A percentile compares a stretch with the other conserved stretches of the same genome.
Conservation (phyloP, 2,797 vertebrate genomes). For the Macroramphosus scolopax region DNA sequence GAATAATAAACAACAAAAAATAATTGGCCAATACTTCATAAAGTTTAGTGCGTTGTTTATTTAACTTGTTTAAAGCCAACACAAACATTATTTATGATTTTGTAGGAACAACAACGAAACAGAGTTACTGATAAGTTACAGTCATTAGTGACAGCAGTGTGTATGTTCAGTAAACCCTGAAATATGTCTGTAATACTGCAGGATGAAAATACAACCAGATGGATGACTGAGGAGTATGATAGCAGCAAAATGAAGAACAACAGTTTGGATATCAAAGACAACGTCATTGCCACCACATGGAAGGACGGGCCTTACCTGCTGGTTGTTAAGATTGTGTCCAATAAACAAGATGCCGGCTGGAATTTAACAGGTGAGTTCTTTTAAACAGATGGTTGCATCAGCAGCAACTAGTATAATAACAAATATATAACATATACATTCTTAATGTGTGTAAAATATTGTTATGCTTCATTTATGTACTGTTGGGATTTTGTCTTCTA, state of each 20-base stretch:
- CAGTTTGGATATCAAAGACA: slow-evolving; percentile 50
- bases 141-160: not conserved
- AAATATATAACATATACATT: too few relatives aligned
- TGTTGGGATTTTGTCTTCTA: slow-evolving; percentile 53
- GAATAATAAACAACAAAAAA: not conserved
- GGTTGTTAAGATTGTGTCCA: slow-evolving; percentile 74
- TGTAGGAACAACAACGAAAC: too few relatives aligned
- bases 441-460: too few relatives aligned
- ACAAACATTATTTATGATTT: too few relatives aligned
- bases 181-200: slow-evolving; percentile 27
- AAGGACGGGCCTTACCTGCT: slow-evolving; percentile 86
- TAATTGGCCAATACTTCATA: too few relatives aligned
- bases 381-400: too few relatives aligned
- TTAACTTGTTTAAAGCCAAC: too few relatives aligned
- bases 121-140: too few relatives aligned
- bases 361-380: slow-evolving; percentile 79
- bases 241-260: slow-evolving; percentile 35
- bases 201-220: slow-evolving; percentile 58
- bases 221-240: slow-evolving; percentile 63
- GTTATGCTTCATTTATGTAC: slow-evolving; percentile 1
- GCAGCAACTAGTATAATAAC: too few relatives aligned
- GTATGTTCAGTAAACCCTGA: not conserved
- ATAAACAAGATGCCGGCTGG: slow-evolving; percentile 73
- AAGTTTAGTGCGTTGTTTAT: too few relatives aligned
- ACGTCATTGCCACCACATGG: slow-evolving; percentile 83